Base-by-base conservation (phyloP, 2,797 vertebrate genomes). In the Macropus fuliginosus region DNA sequence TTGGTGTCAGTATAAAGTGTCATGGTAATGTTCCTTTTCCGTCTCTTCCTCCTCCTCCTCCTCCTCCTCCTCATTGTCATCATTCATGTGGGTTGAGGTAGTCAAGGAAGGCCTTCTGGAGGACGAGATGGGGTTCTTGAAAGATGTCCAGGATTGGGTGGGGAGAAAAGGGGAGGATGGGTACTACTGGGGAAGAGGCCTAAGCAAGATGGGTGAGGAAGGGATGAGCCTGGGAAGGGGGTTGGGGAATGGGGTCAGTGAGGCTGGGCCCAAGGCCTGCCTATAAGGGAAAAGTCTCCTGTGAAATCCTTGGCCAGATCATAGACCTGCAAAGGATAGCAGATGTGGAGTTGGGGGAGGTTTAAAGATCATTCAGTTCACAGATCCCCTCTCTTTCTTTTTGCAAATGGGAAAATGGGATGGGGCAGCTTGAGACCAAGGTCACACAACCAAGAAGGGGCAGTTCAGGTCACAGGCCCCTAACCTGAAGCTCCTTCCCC, bases 91-190 rank as follows among this genome's bases (percentile, higher is more conserved):
- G n/a, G 16, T 81, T 40, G n/a, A 14, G 16, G n/a, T 40, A 81
- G 66, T 81, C 66, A 9, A 24, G 21, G 40, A 27, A 46, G n/a
- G 46, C 74, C 21, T 46, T 21, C 74, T 46, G 40, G 21, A 81
- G 66, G 18, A 46, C 8, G 40, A 46, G 21, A 9, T 11, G 18
- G 16, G 66, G 6, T 74, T 40, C 34, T 40, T 40, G n/a, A 40
- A 74, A n/a, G 16, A 40, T 74, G 74, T 40, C 2, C 21, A 81
- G 21, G 74, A 81, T 46, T 46, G 74, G 74, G 40, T 81, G 4
- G 46, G 21, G 21, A 2, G 40, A 1, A 46, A 81, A 10, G 1
- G n/a, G 5, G 34, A 1, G 1, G n/a, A 6, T 24, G n/a, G n/a
- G 66, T 21, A 46, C 74, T 27, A 24, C 66, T 21, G 74, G 40